Evolutionary conservation across 2,888 invertebrate species (phyloP).

Genomic region (Boloria euphrosyne): DNA sequence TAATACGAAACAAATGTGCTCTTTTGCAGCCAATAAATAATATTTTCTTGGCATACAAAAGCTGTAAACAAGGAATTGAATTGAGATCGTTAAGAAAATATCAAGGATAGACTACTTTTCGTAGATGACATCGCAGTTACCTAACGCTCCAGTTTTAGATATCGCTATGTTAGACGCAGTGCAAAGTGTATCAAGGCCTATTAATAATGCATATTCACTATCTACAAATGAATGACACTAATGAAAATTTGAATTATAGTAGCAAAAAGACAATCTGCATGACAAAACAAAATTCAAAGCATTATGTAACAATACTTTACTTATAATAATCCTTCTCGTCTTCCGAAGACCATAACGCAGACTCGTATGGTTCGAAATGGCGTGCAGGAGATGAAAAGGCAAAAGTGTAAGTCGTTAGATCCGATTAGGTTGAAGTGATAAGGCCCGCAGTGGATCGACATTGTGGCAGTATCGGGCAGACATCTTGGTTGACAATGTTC

Average conservation of each 20-base stretch:
- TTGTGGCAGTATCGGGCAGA: constrained; percentile 58
- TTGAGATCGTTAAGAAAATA: constrained; percentile 11
- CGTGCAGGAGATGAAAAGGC: constrained; percentile 6
- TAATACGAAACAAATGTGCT: too few relatives aligned
- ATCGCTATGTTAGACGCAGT: constrained; percentile 10
- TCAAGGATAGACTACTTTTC: constrained; percentile 21
- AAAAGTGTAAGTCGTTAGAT: constrained; percentile 51
- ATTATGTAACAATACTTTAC: too few relatives aligned
- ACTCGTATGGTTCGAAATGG: neutral
- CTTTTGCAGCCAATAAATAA: neutral
- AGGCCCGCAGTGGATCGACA: constrained; percentile 62
- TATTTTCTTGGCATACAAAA: neutral
- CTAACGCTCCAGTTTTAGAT: constrained; percentile 25
- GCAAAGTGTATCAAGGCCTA: constrained; percentile 25
- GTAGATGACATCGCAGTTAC: constrained; percentile 24
- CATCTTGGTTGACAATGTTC: constrained; percentile 64
- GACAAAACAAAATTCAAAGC: too few relatives aligned
- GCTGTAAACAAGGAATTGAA: constrained; percentile 6
- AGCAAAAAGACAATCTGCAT: too few relatives aligned
- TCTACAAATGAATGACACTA: constrained; percentile 11
- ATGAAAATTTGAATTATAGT: too few relatives aligned
- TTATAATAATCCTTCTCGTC: too few relatives aligned
- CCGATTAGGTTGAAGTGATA: constrained; percentile 77
- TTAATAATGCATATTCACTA: constrained; percentile 15
- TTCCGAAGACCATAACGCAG: too few relatives aligned